These are phyloP conservation scores for Agelastica alni DNA, from an alignment of 2,888 invertebrate species.

Conservation along the genomic window DNA sequence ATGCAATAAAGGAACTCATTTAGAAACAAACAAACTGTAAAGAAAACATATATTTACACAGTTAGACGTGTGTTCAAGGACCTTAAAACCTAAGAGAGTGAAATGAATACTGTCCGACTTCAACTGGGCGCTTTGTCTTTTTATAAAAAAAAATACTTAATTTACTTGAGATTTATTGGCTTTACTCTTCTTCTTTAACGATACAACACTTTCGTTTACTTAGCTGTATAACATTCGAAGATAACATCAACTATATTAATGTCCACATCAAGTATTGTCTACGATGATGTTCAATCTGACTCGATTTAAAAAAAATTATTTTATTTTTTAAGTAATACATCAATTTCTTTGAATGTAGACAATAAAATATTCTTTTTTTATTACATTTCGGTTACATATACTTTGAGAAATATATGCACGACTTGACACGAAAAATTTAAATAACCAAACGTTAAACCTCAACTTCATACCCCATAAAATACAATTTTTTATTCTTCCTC, in stretches of 20 bases:
- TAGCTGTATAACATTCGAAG: neutral
- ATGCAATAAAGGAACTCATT: constrained; percentile 24
- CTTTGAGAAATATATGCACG: neutral
- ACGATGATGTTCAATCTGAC: too few species aligned
- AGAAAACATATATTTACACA: constrained; percentile 20
- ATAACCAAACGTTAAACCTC: neutral
- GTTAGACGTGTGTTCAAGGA: constrained; percentile 19
- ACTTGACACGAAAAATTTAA: constrained; percentile 2
- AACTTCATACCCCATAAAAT: constrained; percentile 3
- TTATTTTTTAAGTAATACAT: too few species aligned
- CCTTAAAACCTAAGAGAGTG: constrained; percentile 2
- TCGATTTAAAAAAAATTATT: too few species aligned
- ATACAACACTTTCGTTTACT: neutral
- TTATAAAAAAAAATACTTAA: constrained; percentile 17
- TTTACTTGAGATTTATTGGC: constrained; percentile 8
- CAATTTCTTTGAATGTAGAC: too few species aligned
- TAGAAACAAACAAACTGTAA: constrained; percentile 24
- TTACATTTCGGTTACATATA: neutral
- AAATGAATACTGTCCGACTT: constrained; percentile 18
- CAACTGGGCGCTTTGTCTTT: constrained; percentile 16
- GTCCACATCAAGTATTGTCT: too few species aligned
- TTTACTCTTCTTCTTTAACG: constrained; percentile 3
- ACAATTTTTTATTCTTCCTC: constrained; percentile 5
- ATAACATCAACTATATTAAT: too few species aligned
- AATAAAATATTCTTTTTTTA: neutral